Conservation (phyloP, 1,140 invertebrate species). For the Himalopsyche phryganea region DNA sequence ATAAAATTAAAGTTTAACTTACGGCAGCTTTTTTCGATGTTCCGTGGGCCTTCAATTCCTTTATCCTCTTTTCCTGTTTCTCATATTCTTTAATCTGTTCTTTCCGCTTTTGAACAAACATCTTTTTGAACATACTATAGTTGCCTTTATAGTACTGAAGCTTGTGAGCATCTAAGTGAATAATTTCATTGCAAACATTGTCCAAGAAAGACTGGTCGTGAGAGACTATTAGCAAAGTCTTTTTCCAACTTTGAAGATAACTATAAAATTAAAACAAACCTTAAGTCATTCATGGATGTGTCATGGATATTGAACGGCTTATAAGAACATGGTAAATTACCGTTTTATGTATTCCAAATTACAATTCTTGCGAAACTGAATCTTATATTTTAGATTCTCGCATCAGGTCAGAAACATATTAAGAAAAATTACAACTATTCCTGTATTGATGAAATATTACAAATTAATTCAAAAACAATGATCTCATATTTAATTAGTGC, state of each 20-base stretch:
- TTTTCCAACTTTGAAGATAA: slow-evolving; percentile 97
- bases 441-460: too few relatives aligned
- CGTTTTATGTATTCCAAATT: too few relatives aligned
- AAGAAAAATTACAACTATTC: too few relatives aligned
- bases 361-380: too few relatives aligned
- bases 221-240: slow-evolving; percentile 94
- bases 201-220: slow-evolving; percentile 99
- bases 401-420: too few relatives aligned
- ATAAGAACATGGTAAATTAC: too few relatives aligned
- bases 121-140: slow-evolving; percentile 98
- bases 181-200: slow-evolving; percentile 98
- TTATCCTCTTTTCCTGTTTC: slow-evolving; percentile 94
- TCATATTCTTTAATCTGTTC: slow-evolving; percentile 97
- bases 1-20: too few relatives aligned
- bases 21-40: slow-evolving; percentile 92
- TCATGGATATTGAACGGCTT: too few relatives aligned
- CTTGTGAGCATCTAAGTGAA: slow-evolving; percentile 93
- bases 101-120: slow-evolving; percentile 93
- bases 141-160: slow-evolving; percentile 98
- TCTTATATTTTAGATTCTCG: too few relatives aligned
- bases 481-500: too few relatives aligned
- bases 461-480: too few relatives aligned
- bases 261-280: slow-evolving; percentile 44
- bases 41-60: slow-evolving; percentile 91
- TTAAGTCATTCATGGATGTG: neutral